Evolutionary conservation across 1,140 invertebrate species (phyloP), one percentile per base, ranked within the genome.

Genomic region (Macrobrachium rosenbergii): DNA sequence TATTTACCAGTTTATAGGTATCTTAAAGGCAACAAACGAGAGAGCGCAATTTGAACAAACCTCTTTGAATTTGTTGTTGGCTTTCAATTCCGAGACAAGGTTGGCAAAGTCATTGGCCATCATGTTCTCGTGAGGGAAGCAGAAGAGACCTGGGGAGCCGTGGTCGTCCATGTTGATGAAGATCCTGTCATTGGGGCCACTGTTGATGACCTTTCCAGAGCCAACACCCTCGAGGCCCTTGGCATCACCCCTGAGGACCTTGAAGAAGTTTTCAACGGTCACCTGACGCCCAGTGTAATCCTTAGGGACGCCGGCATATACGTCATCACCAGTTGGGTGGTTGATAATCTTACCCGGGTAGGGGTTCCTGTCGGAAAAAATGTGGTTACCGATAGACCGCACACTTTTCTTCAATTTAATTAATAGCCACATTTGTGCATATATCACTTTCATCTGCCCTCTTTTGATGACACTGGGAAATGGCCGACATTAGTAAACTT

Each of bases 121-220:
- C 11, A 91, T 88, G 77, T 91, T 92, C 37, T 91, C 90, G 58
- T 89, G 67, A 7, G 94, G 94, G 91, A 95, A 95, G 60, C 92
- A 93, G 60, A 95, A 90, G 59, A 95, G 77, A 43, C 94, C 94
- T 21, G 93, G 92, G 23, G 93, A 94, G 62, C 95, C 95, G 91
- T 95, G 95, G 91, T 95, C 95, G 79, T 93, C 93, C 92, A 95
- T 95, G 90, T 94, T 94, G 7, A 95, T 92, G 92, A 95, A 95
- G 58, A 95, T 91, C 89, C 94, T 92, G 90, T 95, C 94, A 90
- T 94, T 92, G 37, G 93, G 92, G 37, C 93, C 93, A 92, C 94
- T 86, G 88, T 93, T 91, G 28, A 94, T 91, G 76, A 94, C 94
- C 92, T 92, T 92, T 78, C 93, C 93, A 83, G 92, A 92, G 17